Percentiles rank a stretch among this genome's conserved stretches.
phyloP scores from a whole-genome alignment of 1,140 invertebrate genomes.

The Microplitis mediator region DNA sequence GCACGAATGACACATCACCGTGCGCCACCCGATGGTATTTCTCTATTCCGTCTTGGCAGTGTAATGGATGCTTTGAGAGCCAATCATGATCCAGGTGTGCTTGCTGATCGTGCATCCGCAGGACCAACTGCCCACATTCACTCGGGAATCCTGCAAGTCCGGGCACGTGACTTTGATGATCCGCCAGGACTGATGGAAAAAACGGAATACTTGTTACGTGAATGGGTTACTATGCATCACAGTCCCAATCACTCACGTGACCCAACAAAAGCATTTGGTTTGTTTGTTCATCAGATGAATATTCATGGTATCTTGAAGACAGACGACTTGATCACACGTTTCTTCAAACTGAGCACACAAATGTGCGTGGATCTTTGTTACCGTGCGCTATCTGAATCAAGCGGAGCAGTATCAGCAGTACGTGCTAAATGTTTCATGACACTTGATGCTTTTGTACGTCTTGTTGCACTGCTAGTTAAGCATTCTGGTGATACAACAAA shows the following conservation, averaged over 20 bases:
- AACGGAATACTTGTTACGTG: conserved; percentile 89
- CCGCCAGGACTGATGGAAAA: conserved; percentile 94
- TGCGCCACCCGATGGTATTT: conserved; percentile 78
- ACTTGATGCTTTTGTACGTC: conserved; percentile 92
- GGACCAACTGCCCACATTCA: conserved; percentile 90
- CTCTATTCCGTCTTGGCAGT: conserved; percentile 66
- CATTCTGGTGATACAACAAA: conserved; percentile 89
- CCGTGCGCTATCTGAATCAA: conserved; percentile 69
- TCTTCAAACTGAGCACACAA: conserved; percentile 96
- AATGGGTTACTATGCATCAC: conserved; percentile 94
- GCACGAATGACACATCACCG: conserved; percentile 76
- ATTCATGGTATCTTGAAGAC: conserved; percentile 95
- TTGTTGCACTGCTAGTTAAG: conserved; percentile 95
- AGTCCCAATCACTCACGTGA: conserved; percentile 80
- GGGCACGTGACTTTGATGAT: conserved; percentile 89
- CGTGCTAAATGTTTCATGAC: conserved; percentile 94
- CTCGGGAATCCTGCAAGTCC: conserved; percentile 84
- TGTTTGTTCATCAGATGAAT: conserved; percentile 96
- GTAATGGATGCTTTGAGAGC: conserved; percentile 78
- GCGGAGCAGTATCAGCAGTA: conserved; percentile 68
- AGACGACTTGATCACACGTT: conserved; percentile 95
- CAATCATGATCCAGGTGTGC: conserved; percentile 71
- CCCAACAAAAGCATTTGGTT: conserved; percentile 90
- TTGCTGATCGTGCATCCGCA: conserved; percentile 73
- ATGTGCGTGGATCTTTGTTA: conserved; percentile 97